These are phyloP conservation scores for Drosophila aldrichi DNA, from an alignment of 2,888 invertebrate genomes.

Conservation along the genomic window DNA sequence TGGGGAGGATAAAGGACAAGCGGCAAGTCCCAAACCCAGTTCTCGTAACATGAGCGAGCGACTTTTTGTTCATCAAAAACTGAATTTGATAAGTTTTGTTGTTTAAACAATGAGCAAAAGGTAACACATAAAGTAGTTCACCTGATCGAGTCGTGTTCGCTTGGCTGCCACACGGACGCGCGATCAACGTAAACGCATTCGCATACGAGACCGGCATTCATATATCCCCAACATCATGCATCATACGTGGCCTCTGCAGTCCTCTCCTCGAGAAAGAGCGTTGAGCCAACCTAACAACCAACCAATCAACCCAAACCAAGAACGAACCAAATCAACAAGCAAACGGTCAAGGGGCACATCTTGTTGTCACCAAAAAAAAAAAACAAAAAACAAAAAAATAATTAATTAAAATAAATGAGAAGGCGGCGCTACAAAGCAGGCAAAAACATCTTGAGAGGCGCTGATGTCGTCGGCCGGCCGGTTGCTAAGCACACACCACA, in stretches of 20 bases:
- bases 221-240: conserved; percentile 85
- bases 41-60: conserved; percentile 79
- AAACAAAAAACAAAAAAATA: conserved; percentile 21
- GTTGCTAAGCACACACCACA: conserved; percentile 62
- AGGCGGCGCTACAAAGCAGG: conserved; percentile 70
- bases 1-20: conserved; percentile 85
- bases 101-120: conserved; percentile 35
- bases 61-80: conserved; percentile 56
- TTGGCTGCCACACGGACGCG: conserved; percentile 61
- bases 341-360: conserved; percentile 27
- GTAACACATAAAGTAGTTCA: conserved; percentile 45
- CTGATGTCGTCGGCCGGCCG: conserved; percentile 65
- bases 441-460: conserved; percentile 47
- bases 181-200: conserved; percentile 51
- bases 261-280: conserved; percentile 60
- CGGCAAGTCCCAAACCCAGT: conserved; percentile 62
- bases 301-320: conserved; percentile 31
- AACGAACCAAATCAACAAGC: conserved; percentile 34
- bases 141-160: conserved; percentile 56
- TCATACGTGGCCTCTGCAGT: conserved; percentile 84
- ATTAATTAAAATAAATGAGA: conserved; percentile 15
- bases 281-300: conserved; percentile 32
- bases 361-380: conserved; percentile 53
- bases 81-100: conserved; percentile 24
- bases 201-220: conserved; percentile 48